A percentile compares a stretch with the other conserved stretches of the same genome.
phyloP scores from a whole-genome alignment of 1,140 invertebrate genomes.

The Drosophila subobscura region DNA sequence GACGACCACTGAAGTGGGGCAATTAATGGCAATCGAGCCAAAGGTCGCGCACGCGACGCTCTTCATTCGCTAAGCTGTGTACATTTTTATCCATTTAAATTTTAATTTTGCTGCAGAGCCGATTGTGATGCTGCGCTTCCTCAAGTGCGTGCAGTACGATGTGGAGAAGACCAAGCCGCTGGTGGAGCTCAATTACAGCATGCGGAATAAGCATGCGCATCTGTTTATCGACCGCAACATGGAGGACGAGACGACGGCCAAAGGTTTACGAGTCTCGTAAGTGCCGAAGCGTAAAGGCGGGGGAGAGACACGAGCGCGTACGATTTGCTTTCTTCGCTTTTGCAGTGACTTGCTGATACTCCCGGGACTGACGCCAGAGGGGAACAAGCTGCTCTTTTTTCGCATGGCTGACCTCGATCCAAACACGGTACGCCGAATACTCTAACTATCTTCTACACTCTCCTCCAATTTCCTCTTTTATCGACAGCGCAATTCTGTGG shows the following conservation, averaged over 20 bases:
- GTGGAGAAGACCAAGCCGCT: conserved; percentile 86
- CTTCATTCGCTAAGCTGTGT: too few relatives aligned
- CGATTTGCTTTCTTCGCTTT: background rate
- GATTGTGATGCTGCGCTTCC: conserved; percentile 63
- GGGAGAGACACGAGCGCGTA: background rate
- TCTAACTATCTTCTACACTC: background rate
- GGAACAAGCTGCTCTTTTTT: conserved; percentile 83
- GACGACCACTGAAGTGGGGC: too few relatives aligned
- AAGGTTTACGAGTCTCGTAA: conserved; percentile 85
- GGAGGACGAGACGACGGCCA: conserved; percentile 84
- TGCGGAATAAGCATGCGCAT: conserved; percentile 86
- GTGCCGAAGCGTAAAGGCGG: conserved; percentile 3
- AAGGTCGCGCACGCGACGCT: conserved; percentile 11
- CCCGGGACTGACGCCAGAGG: conserved; percentile 85
- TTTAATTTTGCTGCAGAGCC: conserved; percentile 38
- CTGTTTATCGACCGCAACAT: conserved; percentile 88
- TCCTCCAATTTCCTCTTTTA: background rate
- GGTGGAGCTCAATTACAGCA: conserved; percentile 87
- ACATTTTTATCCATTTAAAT: background rate
- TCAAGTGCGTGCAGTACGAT: conserved; percentile 84
- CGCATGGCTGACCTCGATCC: conserved; percentile 68
- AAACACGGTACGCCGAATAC: conserved; percentile 41
- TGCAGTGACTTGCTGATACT: conserved; percentile 86
- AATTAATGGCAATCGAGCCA: background rate
- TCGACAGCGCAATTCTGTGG: conserved; percentile 86